Evolutionary conservation across 2,888 invertebrate genomes (phyloP).

Genomic region (Chalcis sispes): DNA sequence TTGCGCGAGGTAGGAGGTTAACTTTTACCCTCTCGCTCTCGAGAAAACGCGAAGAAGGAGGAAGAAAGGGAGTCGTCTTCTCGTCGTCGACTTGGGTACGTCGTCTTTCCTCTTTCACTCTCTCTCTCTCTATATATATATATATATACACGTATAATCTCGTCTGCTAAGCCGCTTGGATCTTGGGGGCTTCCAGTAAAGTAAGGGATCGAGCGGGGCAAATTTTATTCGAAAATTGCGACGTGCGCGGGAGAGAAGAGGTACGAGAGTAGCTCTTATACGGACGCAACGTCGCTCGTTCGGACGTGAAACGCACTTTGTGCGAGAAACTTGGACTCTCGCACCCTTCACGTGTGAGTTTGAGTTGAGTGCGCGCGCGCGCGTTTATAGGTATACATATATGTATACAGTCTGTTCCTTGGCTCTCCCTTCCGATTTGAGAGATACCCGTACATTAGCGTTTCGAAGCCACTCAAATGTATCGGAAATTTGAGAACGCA

Average conservation of each 20-base stretch:
- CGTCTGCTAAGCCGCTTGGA: conserved; percentile 60
- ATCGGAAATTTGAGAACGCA: conserved; percentile 23
- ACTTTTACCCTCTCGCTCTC: conserved; percentile 32
- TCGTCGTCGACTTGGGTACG: no score
- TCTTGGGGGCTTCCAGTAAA: conserved; percentile 56
- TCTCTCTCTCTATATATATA: no score
- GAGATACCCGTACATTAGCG: no score
- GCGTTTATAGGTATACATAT: neutral
- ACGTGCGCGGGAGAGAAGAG: conserved; percentile 55
- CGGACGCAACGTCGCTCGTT: conserved; percentile 3
- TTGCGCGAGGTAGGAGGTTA: conserved; percentile 8
- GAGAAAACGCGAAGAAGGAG: no score
- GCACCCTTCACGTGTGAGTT: no score
- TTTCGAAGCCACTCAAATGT: conserved; percentile 23
- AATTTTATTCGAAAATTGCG: conserved; percentile 61
- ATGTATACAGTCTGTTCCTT: neutral
- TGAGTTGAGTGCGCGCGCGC: no score
- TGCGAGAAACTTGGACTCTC: no score
- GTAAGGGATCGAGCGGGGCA: conserved; percentile 14
- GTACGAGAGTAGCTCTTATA: no score
- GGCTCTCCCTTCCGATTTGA: conserved; percentile 9
- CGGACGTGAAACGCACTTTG: conserved; percentile 60
- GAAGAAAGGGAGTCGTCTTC: no score
- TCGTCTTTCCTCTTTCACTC: no score
- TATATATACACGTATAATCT: conserved; percentile 60